Evolutionary conservation across 2,888 invertebrate species (phyloP), one percentile per base, ranked within the genome.

Genomic region (Esperia sulphurella): DNA sequence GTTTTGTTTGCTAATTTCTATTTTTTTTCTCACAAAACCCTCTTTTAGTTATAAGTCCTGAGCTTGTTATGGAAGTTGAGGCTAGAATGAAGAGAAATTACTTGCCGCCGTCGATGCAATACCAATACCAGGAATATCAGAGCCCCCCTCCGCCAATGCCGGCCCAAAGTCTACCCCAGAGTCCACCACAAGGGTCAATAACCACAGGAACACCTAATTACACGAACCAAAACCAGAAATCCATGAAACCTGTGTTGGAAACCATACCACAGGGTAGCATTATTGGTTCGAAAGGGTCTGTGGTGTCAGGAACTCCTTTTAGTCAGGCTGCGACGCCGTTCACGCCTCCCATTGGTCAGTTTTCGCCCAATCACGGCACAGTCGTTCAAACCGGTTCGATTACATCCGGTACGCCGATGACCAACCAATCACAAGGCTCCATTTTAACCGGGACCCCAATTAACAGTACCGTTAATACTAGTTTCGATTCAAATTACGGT

Each of bases 31-130:
- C 51, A 57, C 52, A 46, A n/a, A 49, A 45, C 49, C 61, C 55
- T 63, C 5, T 68, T 78, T 81, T 92, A 96, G 96, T 95, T 72
- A 96, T 96, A 90, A 95, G 95, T 79, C 95, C 96, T 58, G 96
- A 96, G 81, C 91, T 96, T 83, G 94, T 96, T 63, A 94, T 95
- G 92, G 96, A 96, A 78, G 96, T 96, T 61, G 96, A 96, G 87
- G 94, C 94, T 65, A 92, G 96, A 75, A 96, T 96, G 96, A 94
- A 95, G 76, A 90, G 94, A 61, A 93, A 94, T 70, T 94, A 95
- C 79, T 90, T 95, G 67, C 95, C 95, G 46, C 93, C 95, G 53
- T 92, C 93, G 43, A 90, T 93, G 71, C 92, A 92, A 69, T 70
- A 30, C 21, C 48, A 39, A 14, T 47, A 81, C 55, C 81, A 81